Evolutionary conservation across 2,888 invertebrate genomes (phyloP), one percentile per base, ranked within the genome.

Genomic region (Agrotis exclamationis): DNA sequence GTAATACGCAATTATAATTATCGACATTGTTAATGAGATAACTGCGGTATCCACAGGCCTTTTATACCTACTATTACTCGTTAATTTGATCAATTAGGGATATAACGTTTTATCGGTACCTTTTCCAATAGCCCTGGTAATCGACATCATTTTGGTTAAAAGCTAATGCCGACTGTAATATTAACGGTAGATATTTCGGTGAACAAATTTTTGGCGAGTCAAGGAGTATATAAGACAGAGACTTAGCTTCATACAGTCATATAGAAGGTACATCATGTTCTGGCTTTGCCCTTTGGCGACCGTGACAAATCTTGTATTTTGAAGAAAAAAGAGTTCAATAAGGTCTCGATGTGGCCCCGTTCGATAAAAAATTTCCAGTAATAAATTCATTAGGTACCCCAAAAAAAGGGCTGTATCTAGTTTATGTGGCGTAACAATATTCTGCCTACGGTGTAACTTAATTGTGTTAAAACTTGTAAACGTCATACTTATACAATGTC

Each of bases 31-130:
- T 58, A 60, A 47, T 14, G 48, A 54, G 22, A 63, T 58, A 20
- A 64, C 47, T 63, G 7, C 5, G 60, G 57, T 50, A 6, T 28
- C 57, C 24, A 6, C 0, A 2, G 44, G 24, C 45, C 28, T 75
- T 68, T 63, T 50, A 22, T 22, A 28, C n/a, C n/a, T n/a, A n/a
- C 50, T 59, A 54, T 33, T 11, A 65, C 47, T 48, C 68, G 58
- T 68, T 80, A 68, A 60, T 72, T 65, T 51, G 60, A 74, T 77
- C 56, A 84, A 81, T 82, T 72, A 72, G 63, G 70, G 58, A 63
- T 70, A 54, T 72, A 20, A 65, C 70, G 63, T 57, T 33, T 60
- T 63, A 53, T 53, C 50, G 48, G 63, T 60, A 60, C 67, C 63
- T 69, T 70, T 76, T 74, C 24, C 54, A 69, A 63, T 13, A 51